Evolutionary conservation across 2,888 invertebrate species (phyloP), one percentile per base, ranked within the genome.

Genomic region (Plagodis pulveraria): DNA sequence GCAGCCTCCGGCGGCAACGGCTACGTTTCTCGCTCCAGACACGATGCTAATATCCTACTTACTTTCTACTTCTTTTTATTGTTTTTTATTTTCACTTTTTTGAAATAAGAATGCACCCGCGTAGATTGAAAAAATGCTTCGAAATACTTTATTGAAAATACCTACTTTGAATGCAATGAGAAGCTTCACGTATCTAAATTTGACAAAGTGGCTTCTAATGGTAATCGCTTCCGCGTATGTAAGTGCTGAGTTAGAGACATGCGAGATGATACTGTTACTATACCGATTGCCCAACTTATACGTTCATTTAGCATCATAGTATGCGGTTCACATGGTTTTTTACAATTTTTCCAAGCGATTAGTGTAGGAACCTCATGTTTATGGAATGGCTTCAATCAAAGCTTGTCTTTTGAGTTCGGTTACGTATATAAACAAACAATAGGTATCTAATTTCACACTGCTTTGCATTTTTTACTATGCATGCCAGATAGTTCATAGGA

Each of bases 401-500:
- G 91, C 91, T 92, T 91, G 77, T 81, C 80, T 85, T 84, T 87
- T 87, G 71, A 87, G 79, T 88, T 91, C 80, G 76, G 77, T 84
- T 82, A 77, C 71, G 66, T 79, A 78, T 74, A 69, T 78, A 71
- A 80, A 73, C 67, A 72, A 82, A 80, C 68, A 70, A 77, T 82
- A 80, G 81, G 72, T 81, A 63, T 53, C 62, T 62, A 78, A 83
- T 66, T 80, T 79, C 83, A 85, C 90, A 91, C 90, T 81, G 92
- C 92, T 92, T 92, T 87, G 92, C 92, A 90, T 89, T 90, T 85
- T 91, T 84, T 86, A 87, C 84, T 88, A 84, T 92, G 92, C 92
- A 92, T 92, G 92, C 85, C 80, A 86, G 86, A 81, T 89, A 91
- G 90, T 72, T 81, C 74, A 83, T 89, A 89, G 89, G 90, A 83